Conservation (phyloP, 2,888 invertebrate genomes). For the Nycteola revayana region DNA sequence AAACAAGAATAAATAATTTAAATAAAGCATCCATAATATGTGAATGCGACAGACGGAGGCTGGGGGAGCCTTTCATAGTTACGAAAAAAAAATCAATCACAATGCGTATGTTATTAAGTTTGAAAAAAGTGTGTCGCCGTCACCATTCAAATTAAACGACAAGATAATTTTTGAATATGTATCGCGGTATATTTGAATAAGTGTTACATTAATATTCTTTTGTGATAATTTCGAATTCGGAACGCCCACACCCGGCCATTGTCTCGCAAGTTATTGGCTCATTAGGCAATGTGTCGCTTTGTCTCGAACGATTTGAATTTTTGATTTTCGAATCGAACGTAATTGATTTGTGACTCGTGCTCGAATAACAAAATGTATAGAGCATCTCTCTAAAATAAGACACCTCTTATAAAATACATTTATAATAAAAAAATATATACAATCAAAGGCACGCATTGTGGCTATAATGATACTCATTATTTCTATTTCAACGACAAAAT, state of each 20-base stretch:
- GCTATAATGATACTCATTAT: constrained; percentile 28
- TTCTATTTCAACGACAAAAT: constrained; percentile 44
- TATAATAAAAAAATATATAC: constrained; percentile 3
- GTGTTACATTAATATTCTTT: constrained; percentile 81
- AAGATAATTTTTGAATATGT: constrained; percentile 76
- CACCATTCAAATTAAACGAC: constrained; percentile 70
- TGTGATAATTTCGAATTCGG: constrained; percentile 76
- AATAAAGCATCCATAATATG: constrained; percentile 63
- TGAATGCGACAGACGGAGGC: constrained; percentile 59
- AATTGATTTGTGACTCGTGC: constrained; percentile 58
- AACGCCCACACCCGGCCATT: constrained; percentile 75
- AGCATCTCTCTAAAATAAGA: constrained; percentile 3
- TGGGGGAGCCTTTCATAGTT: constrained; percentile 51
- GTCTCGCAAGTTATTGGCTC: constrained; percentile 80
- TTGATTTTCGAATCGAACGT: constrained; percentile 74
- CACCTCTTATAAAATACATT: constrained; percentile 6
- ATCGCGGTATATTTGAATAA: constrained; percentile 77
- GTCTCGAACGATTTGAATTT: constrained; percentile 73
- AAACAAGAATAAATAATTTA: constrained; percentile 68
- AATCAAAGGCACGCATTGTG: constrained; percentile 21
- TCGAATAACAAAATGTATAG: constrained; percentile 15
- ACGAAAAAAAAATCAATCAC: constrained; percentile 51
- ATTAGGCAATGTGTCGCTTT: constrained; percentile 74
- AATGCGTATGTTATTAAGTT: constrained; percentile 51
- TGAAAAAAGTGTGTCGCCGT: constrained; percentile 61